Conservation (phyloP, 1,140 invertebrate species). For the Maniola jurtina region DNA sequence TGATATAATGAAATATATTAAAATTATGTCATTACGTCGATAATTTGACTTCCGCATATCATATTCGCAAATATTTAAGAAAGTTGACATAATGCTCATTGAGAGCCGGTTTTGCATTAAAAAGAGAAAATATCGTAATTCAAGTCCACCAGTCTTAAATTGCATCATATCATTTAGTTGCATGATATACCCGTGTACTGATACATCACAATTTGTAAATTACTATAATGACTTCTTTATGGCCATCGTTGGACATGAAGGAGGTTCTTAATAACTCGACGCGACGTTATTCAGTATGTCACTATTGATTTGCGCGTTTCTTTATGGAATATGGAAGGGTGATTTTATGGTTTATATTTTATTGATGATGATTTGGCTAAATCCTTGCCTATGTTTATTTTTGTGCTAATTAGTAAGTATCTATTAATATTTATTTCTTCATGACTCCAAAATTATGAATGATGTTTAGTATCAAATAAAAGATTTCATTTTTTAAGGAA, state of each 20-base stretch:
- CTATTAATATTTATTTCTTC: too few relatives aligned
- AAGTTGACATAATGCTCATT: slow-evolving; percentile 13
- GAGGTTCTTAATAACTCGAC: neutral
- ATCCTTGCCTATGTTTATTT: too few relatives aligned
- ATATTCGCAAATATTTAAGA: slow-evolving; percentile 4
- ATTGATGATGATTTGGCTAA: too few relatives aligned
- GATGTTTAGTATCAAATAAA: too few relatives aligned
- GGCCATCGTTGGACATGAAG: neutral
- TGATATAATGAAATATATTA: too few relatives aligned
- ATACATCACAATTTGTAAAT: slow-evolving; percentile 9
- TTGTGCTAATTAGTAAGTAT: too few relatives aligned
- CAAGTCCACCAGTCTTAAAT: slow-evolving; percentile 1
- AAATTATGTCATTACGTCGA: neutral
- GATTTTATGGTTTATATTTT: too few relatives aligned
- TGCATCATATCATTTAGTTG: slow-evolving; percentile 6
- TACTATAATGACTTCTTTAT: slow-evolving; percentile 2
- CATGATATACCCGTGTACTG: slow-evolving; percentile 9
- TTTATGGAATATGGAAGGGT: too few relatives aligned
- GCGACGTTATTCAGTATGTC: neutral
- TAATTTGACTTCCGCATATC: slow-evolving; percentile 1
- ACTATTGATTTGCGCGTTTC: too few relatives aligned
- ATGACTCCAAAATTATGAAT: too few relatives aligned
- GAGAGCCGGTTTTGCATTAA: slow-evolving; percentile 5
- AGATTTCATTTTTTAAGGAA: too few relatives aligned
- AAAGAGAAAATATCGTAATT: slow-evolving; percentile 11